Base-by-base conservation (phyloP, 2,888 invertebrate genomes). In the Drosophila trichaetosa region DNA sequence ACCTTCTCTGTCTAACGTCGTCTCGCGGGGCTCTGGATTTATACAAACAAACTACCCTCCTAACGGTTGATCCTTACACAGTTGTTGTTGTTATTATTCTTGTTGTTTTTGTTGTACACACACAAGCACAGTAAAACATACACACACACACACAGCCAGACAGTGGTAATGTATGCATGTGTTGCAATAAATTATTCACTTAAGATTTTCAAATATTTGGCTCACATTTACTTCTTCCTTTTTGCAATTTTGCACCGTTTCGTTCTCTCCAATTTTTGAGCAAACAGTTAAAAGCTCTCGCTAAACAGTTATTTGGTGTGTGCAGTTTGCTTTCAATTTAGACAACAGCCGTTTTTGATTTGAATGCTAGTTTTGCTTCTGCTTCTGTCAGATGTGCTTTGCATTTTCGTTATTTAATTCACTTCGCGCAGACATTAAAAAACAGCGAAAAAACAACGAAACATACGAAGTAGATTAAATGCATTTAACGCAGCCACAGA, bases 31-130 rank as follows among this genome's bases (percentile, higher is more conserved):
- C 73, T 79, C 77, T 78, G 70, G 79, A 73, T 80, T 76, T 75
- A 78, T 76, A 76, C 83, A 89, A 87, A 89, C 88, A 90, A 90
- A 87, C 91, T 88, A 86, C 91, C 91, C 91, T 76, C 90, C 90
- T 76, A 85, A 79, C 71, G 66, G 73, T 73, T 74, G 85, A 87
- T 90, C 90, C 90, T 88, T 75, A 66, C 75, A 69, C 64, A 66
- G 70, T 76, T 80, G 63, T 64, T 79, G 64, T 68, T 73, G 51
- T 69, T 71, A 75, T 61, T 67, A 46, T 65, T 79, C 29, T 69
- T 73, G 46, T 72, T 75, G 73, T 80, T 84, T 68, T 79, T 71
- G 65, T 80, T 83, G 74, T 88, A 78, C 64, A 88, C 80, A 88
- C 68, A 67, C 73, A 77, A 73, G 56, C 69, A 82, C 79, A 68